A percentile compares a stretch with the other conserved stretches of the same genome.
These are phyloP conservation scores for Uloborus plumipes DNA, from an alignment of 2,888 invertebrate species.

Conservation along the genomic window DNA sequence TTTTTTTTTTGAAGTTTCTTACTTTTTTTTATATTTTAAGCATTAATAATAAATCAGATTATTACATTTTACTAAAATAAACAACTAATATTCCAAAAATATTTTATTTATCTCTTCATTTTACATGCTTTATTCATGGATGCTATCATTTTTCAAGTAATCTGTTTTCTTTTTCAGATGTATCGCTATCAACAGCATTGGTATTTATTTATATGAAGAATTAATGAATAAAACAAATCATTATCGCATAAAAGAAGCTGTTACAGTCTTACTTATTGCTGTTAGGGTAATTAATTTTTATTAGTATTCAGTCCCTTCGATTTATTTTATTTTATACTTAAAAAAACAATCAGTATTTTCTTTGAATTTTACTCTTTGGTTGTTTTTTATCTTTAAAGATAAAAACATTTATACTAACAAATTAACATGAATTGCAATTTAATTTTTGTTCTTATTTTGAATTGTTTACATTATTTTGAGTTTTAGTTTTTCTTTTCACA, in stretches of 20 bases:
- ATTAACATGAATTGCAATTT: slow-evolving; percentile 10
- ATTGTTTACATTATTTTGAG: not conserved
- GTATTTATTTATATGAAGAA: slow-evolving; percentile 81
- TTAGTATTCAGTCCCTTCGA: too few relatives aligned
- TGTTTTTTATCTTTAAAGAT: not conserved
- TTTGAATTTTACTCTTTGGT: slow-evolving; percentile 10
- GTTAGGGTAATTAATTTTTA: slow-evolving; percentile 76
- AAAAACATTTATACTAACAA: slow-evolving; percentile 21
- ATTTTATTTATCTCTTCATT: too few relatives aligned
- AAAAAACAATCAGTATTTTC: slow-evolving; percentile 5
- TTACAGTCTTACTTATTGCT: slow-evolving; percentile 79
- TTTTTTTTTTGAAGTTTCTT: too few relatives aligned
- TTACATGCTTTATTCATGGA: too few relatives aligned
- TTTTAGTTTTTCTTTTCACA: slow-evolving; percentile 27
- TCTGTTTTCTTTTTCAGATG: slow-evolving; percentile 71
- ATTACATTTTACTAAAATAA: too few relatives aligned
- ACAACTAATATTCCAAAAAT: too few relatives aligned
- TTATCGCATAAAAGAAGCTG: slow-evolving; percentile 78
- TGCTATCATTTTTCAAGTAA: too few relatives aligned
- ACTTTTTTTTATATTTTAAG: too few relatives aligned
- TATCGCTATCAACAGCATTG: slow-evolving; percentile 88
- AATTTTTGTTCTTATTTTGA: slow-evolving; percentile 21
- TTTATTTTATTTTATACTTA: too few relatives aligned
- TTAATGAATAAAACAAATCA: slow-evolving; percentile 77
- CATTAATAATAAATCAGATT: too few relatives aligned